Percentiles rank a stretch among this genome's conserved stretches.
Evolutionary conservation across 2,888 invertebrate species (phyloP).

Genomic region (Dermolepida albohirtum): DNA sequence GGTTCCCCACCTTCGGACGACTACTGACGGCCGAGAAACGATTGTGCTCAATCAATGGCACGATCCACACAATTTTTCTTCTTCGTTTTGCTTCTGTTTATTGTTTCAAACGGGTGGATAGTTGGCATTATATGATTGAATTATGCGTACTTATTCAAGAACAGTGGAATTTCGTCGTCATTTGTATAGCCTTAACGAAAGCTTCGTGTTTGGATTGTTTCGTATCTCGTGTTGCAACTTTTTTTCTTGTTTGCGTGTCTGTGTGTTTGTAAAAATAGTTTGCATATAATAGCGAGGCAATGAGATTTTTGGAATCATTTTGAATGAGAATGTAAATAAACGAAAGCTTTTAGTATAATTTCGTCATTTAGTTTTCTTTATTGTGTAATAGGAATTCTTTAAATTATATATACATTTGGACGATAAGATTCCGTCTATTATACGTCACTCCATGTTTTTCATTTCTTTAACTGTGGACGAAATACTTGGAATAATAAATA

Average conservation of each 20-base stretch:
- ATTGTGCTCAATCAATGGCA: conserved; percentile 55
- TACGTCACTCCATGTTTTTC: too few relatives aligned
- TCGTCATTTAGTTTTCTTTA: too few relatives aligned
- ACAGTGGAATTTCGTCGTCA: conserved; percentile 31
- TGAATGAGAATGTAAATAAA: conserved; percentile 21
- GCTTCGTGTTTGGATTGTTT: conserved; percentile 27
- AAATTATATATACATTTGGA: too few relatives aligned
- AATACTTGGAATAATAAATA: too few relatives aligned
- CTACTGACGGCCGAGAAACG: conserved; percentile 52
- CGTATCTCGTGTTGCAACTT: not conserved
- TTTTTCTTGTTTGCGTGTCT: not conserved
- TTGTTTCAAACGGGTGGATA: conserved; percentile 35
- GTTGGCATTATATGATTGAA: conserved; percentile 38
- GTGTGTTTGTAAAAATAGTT: conserved; percentile 17
- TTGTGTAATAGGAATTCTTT: too few relatives aligned
- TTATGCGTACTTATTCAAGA: conserved; percentile 39
- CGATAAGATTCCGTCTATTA: too few relatives aligned
- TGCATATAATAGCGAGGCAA: conserved; percentile 35
- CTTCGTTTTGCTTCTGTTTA: conserved; percentile 40
- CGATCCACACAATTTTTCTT: conserved; percentile 52
- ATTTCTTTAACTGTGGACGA: too few relatives aligned
- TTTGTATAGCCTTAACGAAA: conserved; percentile 38
- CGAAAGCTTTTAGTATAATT: not conserved
- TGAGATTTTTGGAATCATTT: conserved; percentile 35
- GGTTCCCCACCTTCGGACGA: conserved; percentile 48